Conservation (phyloP, 2,797 vertebrate genomes). For the Lacerta bilineata region DNA sequence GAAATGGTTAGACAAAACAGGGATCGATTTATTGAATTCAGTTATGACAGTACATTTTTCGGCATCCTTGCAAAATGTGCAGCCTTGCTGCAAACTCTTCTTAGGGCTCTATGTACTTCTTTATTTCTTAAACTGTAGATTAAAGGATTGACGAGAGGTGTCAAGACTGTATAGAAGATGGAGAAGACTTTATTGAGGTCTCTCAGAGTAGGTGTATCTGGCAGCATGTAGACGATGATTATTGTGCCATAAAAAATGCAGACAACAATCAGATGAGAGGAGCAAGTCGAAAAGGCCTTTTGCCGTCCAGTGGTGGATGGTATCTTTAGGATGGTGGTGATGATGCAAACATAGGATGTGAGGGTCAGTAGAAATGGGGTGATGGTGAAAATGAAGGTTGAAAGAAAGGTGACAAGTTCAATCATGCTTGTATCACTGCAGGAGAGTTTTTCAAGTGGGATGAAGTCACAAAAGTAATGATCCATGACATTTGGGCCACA, state of each 20-base stretch:
- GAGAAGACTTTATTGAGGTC: too few species aligned
- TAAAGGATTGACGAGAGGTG: too few species aligned
- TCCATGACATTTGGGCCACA: neutral
- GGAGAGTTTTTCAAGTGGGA: neutral
- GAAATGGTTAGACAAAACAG: neutral
- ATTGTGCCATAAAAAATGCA: too few species aligned
- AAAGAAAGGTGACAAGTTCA: slow-evolving; percentile 36
- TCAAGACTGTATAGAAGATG: too few species aligned
- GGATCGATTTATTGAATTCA: neutral
- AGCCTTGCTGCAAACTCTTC: neutral
- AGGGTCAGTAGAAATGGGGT: slow-evolving; percentile 45
- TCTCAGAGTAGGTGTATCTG: too few species aligned
- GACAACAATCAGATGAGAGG: slow-evolving; percentile 55
- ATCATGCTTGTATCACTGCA: slow-evolving; percentile 22
- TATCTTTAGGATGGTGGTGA: slow-evolving; percentile 43
- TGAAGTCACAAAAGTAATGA: slow-evolving; percentile 25
- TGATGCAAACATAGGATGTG: slow-evolving; percentile 50
- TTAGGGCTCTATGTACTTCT: too few species aligned
- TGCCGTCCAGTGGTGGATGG: slow-evolving; percentile 25
- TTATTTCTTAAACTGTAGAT: too few species aligned
- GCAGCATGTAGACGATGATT: too few species aligned
- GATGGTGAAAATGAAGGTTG: slow-evolving; percentile 46
- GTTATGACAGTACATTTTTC: neutral
- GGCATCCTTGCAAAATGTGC: neutral
- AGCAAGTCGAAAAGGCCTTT: slow-evolving; percentile 51